Conservation (phyloP, 2,888 invertebrate species). For the Sminthurinus aureus region DNA sequence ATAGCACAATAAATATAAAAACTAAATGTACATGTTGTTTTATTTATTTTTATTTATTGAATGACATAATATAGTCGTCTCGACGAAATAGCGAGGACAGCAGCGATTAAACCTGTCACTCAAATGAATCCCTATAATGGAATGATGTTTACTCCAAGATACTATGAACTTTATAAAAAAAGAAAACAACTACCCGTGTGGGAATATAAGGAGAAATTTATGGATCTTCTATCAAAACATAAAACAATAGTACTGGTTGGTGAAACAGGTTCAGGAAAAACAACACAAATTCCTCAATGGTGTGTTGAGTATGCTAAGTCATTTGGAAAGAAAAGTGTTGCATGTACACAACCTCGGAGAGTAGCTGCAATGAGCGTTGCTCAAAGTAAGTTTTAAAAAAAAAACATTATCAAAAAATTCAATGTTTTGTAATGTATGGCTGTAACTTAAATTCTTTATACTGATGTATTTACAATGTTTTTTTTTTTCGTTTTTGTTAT, state of each 20-base stretch:
- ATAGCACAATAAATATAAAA: no score
- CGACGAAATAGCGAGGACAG: slow-evolving; percentile 19
- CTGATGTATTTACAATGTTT: no score
- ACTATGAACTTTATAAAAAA: slow-evolving; percentile 87
- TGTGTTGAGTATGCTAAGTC: slow-evolving; percentile 78
- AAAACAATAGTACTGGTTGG: slow-evolving; percentile 88
- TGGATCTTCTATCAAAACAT: slow-evolving; percentile 89
- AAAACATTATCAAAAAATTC: no score
- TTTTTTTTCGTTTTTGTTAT: no score
- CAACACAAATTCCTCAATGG: slow-evolving; percentile 98
- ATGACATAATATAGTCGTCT: background rate
- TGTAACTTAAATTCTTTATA: no score
- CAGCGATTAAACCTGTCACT: slow-evolving; percentile 60
- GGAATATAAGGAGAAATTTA: slow-evolving; percentile 96
- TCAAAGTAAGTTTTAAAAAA: no score
- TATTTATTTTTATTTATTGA: background rate
- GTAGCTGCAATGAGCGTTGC: slow-evolving; percentile 98
- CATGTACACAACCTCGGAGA: slow-evolving; percentile 95
- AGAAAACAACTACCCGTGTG: slow-evolving; percentile 94
- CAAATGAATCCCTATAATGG: slow-evolving; percentile 80
- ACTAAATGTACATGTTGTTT: no score
- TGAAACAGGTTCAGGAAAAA: slow-evolving; percentile 69
- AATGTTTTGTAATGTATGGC: no score
- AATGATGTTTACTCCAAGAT: slow-evolving; percentile 81
- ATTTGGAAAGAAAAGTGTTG: slow-evolving; percentile 76